Conservation (phyloP, 1,140 invertebrate species). For the Euglossa dilemma region DNA sequence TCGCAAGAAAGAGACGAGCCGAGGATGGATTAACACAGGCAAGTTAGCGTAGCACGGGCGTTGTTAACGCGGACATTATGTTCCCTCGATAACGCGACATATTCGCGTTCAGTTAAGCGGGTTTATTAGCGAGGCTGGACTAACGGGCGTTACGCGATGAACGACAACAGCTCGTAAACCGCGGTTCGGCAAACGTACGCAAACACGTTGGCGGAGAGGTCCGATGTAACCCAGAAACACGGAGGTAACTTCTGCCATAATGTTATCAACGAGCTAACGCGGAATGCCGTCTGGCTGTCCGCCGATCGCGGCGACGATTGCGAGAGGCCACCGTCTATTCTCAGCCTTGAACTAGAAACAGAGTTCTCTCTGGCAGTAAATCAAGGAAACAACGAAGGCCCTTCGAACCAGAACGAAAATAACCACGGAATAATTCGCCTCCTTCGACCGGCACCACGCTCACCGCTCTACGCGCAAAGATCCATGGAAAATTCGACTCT, state of each 20-base stretch:
- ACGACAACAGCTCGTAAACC: conserved; percentile 77
- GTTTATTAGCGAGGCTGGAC: conserved; percentile 77
- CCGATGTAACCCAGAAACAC: neutral
- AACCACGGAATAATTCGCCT: neutral
- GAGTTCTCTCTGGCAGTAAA: neutral
- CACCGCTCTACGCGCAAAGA: neutral
- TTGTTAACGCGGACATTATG: conserved; percentile 55
- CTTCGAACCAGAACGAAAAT: neutral
- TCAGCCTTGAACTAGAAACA: conserved; percentile 1
- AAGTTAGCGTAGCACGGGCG: conserved; percentile 5
- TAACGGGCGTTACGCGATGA: conserved; percentile 65
- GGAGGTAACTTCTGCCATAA: neutral
- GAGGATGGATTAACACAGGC: conserved; percentile 51
- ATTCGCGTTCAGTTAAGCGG: conserved; percentile 78
- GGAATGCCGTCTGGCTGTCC: neutral
- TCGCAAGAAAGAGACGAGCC: neutral
- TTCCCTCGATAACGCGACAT: conserved; percentile 68
- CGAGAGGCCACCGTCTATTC: neutral
- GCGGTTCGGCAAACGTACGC: conserved; percentile 55
- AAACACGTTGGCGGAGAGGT: too few relatives aligned
- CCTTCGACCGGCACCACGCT: neutral
- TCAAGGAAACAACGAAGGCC: neutral
- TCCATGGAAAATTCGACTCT: neutral
- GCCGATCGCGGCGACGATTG: conserved; percentile 1
- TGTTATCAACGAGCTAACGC: neutral